A percentile compares a stretch with the other conserved stretches of the same genome.
These are phyloP conservation scores for Megalonaias nervosa DNA, from an alignment of 1,140 invertebrate genomes.

Conservation along the genomic window DNA sequence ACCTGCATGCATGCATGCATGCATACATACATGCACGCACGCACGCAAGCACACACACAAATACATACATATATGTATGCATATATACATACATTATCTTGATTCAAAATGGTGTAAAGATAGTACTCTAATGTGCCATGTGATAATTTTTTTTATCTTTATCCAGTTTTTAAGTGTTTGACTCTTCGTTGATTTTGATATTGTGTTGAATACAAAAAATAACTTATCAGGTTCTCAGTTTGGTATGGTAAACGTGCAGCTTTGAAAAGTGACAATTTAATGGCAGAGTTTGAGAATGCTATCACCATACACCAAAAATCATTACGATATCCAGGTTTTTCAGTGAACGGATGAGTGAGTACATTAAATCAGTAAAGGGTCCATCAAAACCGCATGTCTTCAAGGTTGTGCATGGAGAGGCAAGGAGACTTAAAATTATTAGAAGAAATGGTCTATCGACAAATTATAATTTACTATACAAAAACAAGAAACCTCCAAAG, in stretches of 20 bases:
- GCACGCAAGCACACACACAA: too few relatives aligned
- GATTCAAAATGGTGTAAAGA: too few relatives aligned
- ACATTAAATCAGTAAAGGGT: background rate
- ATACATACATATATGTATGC: too few relatives aligned
- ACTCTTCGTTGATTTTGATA: background rate
- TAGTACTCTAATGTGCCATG: too few relatives aligned
- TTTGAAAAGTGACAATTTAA: background rate
- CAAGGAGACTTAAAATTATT: background rate
- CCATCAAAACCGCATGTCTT: background rate
- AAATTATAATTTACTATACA: slow-evolving; percentile 3
- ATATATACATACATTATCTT: too few relatives aligned
- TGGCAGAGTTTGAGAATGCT: slow-evolving; percentile 14
- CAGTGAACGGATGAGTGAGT: background rate
- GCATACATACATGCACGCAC: too few relatives aligned
- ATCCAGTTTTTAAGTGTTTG: background rate
- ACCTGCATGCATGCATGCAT: too few relatives aligned
- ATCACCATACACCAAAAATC: background rate
- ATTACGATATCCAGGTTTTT: background rate
- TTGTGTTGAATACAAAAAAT: background rate
- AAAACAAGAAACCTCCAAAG: too few relatives aligned
- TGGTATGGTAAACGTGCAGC: background rate
- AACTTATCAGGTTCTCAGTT: background rate
- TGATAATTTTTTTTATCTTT: too few relatives aligned
- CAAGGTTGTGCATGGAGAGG: background rate
- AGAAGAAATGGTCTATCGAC: slow-evolving; percentile 4